Percentiles rank a stretch among this genome's conserved stretches.
phyloP scores from a whole-genome alignment of 2,113 vertebrate species.

The Sula dactylatra region DNA sequence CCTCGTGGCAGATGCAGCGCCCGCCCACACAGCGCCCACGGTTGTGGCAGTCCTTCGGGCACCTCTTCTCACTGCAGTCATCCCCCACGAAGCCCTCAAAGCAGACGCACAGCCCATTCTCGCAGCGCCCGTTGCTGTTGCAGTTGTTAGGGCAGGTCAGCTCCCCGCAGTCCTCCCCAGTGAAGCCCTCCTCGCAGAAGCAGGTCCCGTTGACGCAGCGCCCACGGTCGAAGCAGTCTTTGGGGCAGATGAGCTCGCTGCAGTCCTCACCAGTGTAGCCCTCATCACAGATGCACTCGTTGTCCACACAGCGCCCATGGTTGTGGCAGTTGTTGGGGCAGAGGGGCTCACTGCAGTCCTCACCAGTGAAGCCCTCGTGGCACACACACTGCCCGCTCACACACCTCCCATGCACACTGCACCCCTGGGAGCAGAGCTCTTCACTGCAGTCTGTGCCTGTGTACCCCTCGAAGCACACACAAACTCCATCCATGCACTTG shows the following conservation, averaged over 20 bases:
- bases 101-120: conserved; percentile 87
- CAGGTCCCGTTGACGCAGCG: conserved; percentile 93
- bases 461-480: conserved; percentile 91
- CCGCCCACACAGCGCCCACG: conserved; percentile 85
- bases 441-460: conserved; percentile 81
- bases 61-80: conserved; percentile 85
- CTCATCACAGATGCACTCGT: conserved; percentile 87
- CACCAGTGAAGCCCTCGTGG: conserved; percentile 82
- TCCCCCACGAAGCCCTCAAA: conserved; percentile 82
- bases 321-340: conserved; percentile 90
- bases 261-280: conserved; percentile 94
- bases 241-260: conserved; percentile 91
- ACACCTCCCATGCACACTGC: conserved; percentile 83
- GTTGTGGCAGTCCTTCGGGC: conserved; percentile 83
- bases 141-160: conserved; percentile 86
- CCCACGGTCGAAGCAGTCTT: conserved; percentile 94
- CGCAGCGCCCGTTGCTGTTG: conserved; percentile 79
- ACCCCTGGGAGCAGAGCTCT: conserved; percentile 85
- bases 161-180: conserved; percentile 88
- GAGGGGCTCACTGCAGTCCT: conserved; percentile 85
- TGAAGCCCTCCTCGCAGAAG: conserved; percentile 87
- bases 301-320: conserved; percentile 87
- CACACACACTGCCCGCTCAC: conserved; percentile 85
- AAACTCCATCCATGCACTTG: conserved; percentile 85
- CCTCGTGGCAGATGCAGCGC: conserved; percentile 86